Conservation (phyloP, 1,140 invertebrate genomes). For the Doryteuthis pealeii region DNA sequence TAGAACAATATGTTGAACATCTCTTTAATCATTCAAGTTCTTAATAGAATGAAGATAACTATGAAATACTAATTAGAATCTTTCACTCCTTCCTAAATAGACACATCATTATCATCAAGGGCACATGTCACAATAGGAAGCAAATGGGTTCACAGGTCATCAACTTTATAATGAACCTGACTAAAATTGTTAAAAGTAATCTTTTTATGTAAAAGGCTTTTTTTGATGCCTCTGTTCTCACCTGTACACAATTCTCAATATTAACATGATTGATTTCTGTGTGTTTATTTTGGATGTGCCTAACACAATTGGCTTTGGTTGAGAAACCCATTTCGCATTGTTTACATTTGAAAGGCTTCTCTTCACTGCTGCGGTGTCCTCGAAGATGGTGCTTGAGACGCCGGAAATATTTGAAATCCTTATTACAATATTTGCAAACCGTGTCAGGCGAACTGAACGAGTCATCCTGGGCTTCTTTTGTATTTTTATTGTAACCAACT, state of each 20-base stretch:
- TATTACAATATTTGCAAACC: constrained; percentile 61
- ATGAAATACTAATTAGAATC: too few relatives aligned
- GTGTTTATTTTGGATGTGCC: constrained; percentile 61
- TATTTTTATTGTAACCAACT: constrained; percentile 79
- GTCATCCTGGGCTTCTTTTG: constrained; percentile 70
- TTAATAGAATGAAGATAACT: too few relatives aligned
- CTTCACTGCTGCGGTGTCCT: constrained; percentile 53
- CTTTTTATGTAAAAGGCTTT: too few relatives aligned
- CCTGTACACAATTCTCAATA: constrained; percentile 41
- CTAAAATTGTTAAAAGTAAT: too few relatives aligned
- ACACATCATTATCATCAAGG: too few relatives aligned
- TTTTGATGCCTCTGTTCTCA: too few relatives aligned
- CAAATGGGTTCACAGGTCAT: too few relatives aligned
- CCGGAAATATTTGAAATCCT: constrained; percentile 61
- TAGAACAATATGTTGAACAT: too few relatives aligned
- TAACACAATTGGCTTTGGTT: constrained; percentile 60
- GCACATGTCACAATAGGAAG: too few relatives aligned
- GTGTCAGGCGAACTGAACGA: constrained; percentile 54
- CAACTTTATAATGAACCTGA: too few relatives aligned
- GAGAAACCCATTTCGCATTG: constrained; percentile 59
- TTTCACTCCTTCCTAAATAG: too few relatives aligned
- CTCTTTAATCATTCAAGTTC: too few relatives aligned
- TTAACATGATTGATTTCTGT: constrained; percentile 48
- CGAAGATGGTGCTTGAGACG: constrained; percentile 59
- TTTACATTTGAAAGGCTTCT: constrained; percentile 59